Base-by-base conservation (phyloP, 2,113 vertebrate species). In the Callocephalon fimbriatum region DNA sequence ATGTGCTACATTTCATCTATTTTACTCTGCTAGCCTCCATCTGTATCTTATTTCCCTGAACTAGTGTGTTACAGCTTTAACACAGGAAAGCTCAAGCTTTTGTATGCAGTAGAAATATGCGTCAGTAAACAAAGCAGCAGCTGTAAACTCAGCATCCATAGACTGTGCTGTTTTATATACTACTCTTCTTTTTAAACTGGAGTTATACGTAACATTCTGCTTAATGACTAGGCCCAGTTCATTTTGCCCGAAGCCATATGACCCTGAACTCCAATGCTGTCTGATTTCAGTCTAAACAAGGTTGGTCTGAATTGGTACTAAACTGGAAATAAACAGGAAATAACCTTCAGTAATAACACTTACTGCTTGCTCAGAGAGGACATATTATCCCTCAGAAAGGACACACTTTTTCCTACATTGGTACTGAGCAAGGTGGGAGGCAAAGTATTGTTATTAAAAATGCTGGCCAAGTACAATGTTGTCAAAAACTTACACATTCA, bases 121-220 rank as follows among this genome's bases (percentile, higher is more conserved):
- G 79, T 83, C 93, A 54, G n/a, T 86, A 86, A 95, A 88, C 21
- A 95, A 73, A 88, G 71, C 88, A 76, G 53, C 62, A 70, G 71
- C 78, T 88, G 66, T 79, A 58, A 78, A 54, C 42, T 86, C 76
- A 62, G 25, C 40, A 81, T 75, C 51, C 71, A 10, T 67, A 74
- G 56, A 61, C 37, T 48, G 5, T 42, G 19, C 50, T 92, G 21
- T 5, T 90, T 93, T 42, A 58, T 81, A 8, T 47, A 65, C 27
- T 45, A 25, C 21, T 38, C 21, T 77, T 73, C 25, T 62, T 88
- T 90, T 86, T 12, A 76, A 83, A 61, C 37, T 40, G 35, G 83
- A 86, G 70, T 88, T 70, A 44, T 37, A 79, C 45, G 32, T 70
- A 90, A 86, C 63, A 62, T 48, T 63, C 27, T 47, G 8, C 27